A percentile compares a stretch with the other conserved stretches of the same genome.
Conservation (phyloP, 2,797 vertebrate genomes). For the Melanotaenia pygmaea region DNA sequence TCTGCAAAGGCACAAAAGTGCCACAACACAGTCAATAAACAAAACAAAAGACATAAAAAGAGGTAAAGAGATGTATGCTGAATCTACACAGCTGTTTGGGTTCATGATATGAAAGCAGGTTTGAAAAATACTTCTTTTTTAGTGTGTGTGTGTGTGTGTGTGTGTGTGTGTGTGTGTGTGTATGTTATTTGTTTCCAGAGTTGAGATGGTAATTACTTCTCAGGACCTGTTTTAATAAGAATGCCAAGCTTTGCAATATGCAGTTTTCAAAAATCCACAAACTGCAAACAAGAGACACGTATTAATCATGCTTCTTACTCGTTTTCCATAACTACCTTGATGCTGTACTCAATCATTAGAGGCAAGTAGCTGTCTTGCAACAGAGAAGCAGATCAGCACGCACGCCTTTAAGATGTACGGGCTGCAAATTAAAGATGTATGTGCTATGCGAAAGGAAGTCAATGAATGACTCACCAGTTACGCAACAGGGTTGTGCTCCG, state of each 20-base stretch:
- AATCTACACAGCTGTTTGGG: background rate
- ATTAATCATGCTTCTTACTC: no score
- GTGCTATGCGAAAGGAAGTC: constrained; percentile 18
- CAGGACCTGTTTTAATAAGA: background rate
- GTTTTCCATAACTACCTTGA: background rate
- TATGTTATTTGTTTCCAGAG: constrained; percentile 6
- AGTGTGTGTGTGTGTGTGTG: no score
- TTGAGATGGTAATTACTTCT: background rate
- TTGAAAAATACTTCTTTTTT: background rate
- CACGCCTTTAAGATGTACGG: constrained; percentile 6
- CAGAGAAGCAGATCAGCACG: background rate
- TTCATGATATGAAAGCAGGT: no score
- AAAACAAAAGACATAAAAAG: constrained; percentile 8
- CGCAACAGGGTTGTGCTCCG: constrained; percentile 43
- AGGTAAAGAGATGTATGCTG: constrained; percentile 28
- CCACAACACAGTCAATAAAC: constrained; percentile 5
- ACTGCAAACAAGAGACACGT: background rate
- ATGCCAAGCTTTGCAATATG: background rate
- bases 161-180: background rate
- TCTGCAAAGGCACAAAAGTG: background rate
- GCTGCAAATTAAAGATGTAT: constrained; percentile 49
- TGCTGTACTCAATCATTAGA: background rate
- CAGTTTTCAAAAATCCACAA: constrained; percentile 4
- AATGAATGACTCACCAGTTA: constrained; percentile 64
- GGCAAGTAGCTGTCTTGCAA: background rate